Conservation (phyloP, 2,888 invertebrate genomes). For the Carterocephalus palaemon region DNA sequence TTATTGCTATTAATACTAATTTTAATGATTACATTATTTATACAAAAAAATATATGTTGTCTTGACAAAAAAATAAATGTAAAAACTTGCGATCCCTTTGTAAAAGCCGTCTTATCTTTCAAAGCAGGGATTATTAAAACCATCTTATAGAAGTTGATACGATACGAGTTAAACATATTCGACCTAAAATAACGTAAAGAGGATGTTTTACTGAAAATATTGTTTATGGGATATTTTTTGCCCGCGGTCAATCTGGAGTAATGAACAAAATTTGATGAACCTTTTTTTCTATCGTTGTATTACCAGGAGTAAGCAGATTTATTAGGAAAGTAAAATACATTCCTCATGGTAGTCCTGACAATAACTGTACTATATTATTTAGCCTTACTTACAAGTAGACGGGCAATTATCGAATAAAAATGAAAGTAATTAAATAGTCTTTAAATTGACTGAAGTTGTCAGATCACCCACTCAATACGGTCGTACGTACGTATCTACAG, state of each 20-base stretch:
- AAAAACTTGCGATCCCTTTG: neutral
- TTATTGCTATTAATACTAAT: no score
- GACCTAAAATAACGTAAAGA: neutral
- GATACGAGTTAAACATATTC: constrained; percentile 2
- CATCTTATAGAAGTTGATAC: neutral
- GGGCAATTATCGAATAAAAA: no score
- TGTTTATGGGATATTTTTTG: constrained; percentile 15
- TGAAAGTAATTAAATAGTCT: no score
- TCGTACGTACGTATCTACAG: no score
- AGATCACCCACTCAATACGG: no score
- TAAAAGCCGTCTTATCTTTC: neutral
- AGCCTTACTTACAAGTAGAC: no score
- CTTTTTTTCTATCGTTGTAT: neutral
- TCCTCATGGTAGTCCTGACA: constrained; percentile 34
- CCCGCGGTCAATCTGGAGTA: neutral
- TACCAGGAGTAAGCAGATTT: constrained; percentile 8
- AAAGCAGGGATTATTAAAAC: constrained; percentile 4
- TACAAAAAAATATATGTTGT: no score
- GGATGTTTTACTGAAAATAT: neutral
- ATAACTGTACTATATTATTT: no score
- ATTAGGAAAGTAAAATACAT: constrained; percentile 37
- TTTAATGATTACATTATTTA: no score
- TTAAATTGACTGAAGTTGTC: no score
- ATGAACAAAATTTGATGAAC: constrained; percentile 12
- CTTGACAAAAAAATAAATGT: neutral